phyloP scores from a whole-genome alignment of 2,113 vertebrate species.

The Pseudonaja textilis region DNA sequence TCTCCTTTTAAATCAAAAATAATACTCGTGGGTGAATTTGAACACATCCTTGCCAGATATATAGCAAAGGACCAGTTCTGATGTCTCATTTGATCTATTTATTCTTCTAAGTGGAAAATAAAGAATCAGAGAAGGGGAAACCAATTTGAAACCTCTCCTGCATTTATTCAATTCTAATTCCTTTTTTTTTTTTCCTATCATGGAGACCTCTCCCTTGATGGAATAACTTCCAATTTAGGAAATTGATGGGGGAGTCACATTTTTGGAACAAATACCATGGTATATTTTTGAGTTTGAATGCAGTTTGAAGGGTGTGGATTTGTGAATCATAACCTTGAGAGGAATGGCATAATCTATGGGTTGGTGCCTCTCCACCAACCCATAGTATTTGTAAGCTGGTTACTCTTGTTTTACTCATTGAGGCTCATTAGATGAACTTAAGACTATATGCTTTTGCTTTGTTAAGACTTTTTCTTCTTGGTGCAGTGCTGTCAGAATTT shows the following conservation, averaged over 20 bases:
- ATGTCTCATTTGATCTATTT: neutral
- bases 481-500: neutral
- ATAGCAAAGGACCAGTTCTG: neutral
- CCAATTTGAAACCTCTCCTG: slow-evolving; percentile 12
- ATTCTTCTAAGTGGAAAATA: neutral
- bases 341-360: neutral
- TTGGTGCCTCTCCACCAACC: neutral
- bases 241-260: slow-evolving; percentile 28
- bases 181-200: slow-evolving; percentile 10
- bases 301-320: neutral
- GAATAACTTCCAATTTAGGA: slow-evolving; percentile 27
- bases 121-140: neutral
- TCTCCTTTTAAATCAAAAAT: neutral
- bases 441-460: neutral
- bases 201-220: slow-evolving; percentile 4
- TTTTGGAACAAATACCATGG: neutral
- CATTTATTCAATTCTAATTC: slow-evolving; percentile 11
- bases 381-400: neutral
- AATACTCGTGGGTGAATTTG: neutral
- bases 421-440: neutral
- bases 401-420: too few species aligned
- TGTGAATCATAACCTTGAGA: slow-evolving; percentile 6
- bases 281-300: neutral
- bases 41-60: neutral
- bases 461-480: neutral